Base-by-base conservation (phyloP, 2,113 vertebrate species). In the Tyrannus savana region DNA sequence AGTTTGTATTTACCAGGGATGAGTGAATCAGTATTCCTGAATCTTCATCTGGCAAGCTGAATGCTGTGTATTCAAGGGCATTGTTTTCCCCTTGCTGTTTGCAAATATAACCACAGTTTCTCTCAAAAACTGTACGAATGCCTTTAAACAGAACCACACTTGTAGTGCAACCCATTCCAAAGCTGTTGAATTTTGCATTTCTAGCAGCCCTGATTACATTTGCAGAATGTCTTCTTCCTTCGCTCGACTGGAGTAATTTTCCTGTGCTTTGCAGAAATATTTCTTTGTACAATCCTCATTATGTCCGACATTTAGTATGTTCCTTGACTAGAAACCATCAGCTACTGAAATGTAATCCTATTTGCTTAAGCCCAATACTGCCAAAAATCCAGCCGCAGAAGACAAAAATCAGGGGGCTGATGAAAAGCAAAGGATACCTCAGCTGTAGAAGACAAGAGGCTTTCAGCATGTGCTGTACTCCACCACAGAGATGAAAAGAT, bases 151-250 rank as follows among this genome's bases (percentile, higher is more conserved):
- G 98, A 96, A 99, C 98, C 53, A 99, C 97, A 71, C 99, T 99
- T 95, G 99, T 98, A 93, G 98, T 99, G 98, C 99, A 99, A 97
- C 99, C 99, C 99, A 99, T 99, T 95, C 97, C 98, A 98, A 96
- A 94, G 90, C 89, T 94, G 97, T 96, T 83, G 95, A 96, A 97
- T 97, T 97, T 89, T 96, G 79, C 98, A 98, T 98, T 97, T 98
- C 97, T 97, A 98, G 95, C 93, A 97, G 93, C 86, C 63, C 87
- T 83, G 96, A 90, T 91, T 94, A 94, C 97, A 84, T 97, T 92
- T 95, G 95, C 95, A 97, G 95, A 96, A 97, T 89, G 91, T 89
- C 96, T 96, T 96, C 97, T 95, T 97, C 97, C 90, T 95, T 92
- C 77, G 93, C 94, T 98, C 93, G 42, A 79, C 95, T 79, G 33